Evolutionary conservation across 2,888 invertebrate species (phyloP).

Genomic region (Lepidonotus clava): DNA sequence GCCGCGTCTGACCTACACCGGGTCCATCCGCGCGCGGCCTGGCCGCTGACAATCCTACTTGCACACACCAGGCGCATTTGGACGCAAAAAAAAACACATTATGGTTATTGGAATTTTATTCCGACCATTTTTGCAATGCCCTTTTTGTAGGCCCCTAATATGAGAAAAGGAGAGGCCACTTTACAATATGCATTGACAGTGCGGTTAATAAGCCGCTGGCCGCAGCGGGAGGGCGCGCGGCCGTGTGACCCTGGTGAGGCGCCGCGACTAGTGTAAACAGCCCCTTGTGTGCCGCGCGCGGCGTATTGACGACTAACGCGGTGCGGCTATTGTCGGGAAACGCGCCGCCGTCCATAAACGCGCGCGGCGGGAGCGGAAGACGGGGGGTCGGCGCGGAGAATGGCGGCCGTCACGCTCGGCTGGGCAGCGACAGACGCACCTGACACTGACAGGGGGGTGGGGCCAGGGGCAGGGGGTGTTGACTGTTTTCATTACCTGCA

Average conservation of each 20-base stretch:
- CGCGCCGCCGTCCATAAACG: background rate
- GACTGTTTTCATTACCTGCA: background rate
- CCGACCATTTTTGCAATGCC: too few species aligned
- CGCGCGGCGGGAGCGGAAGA: background rate
- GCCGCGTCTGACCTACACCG: background rate
- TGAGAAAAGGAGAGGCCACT: too few species aligned
- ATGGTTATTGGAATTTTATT: too few species aligned
- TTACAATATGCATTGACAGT: too few species aligned
- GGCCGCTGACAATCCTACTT: background rate
- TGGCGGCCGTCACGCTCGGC: background rate
- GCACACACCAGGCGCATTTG: background rate
- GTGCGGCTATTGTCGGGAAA: background rate
- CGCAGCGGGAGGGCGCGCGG: too few species aligned
- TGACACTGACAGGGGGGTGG: background rate
- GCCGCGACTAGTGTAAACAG: conserved; percentile 34
- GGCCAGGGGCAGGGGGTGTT: background rate
- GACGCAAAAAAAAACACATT: too few species aligned
- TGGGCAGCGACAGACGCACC: background rate
- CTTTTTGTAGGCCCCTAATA: too few species aligned
- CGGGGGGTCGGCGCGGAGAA: background rate
- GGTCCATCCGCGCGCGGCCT: background rate
- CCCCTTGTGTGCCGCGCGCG: conserved; percentile 3
- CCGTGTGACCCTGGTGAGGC: background rate
- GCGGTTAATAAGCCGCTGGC: too few species aligned
- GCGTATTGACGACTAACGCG: background rate